Base-by-base conservation (phyloP, 64 coral and sea anemone genomes). In the Actinia equina region DNA sequence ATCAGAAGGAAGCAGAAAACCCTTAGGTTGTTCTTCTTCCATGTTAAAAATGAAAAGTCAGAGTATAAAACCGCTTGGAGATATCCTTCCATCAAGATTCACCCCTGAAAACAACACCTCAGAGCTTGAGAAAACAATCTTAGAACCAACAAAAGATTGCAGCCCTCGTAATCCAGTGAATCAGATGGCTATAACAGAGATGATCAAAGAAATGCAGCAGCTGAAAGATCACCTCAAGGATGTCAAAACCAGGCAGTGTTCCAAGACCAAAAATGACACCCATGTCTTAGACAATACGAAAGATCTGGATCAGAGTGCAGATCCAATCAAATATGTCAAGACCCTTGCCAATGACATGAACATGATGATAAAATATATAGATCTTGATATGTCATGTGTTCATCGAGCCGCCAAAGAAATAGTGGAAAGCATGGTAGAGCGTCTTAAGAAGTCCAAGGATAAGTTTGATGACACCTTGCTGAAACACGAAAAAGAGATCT, bases 251-350 rank as follows among this genome's bases (percentile, higher is more conserved):
- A 49, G 43, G 7, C 42, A 44, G 44, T 81, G 42, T 23, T 44
- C 78, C 7, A 52, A 81, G 43, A 20, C 6, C 12, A 74, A 74
- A 41, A 25, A 46, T 10, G 0, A 79, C 77, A 44, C 44, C 77
- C 0, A 11, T 17, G 41, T 37, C 27, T 37, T 7, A 8, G 62
- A 17, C 60, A 20, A 65, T 65, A n/a, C 62, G n/a, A 14, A n/a
- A 9, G 19, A 65, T 7, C 19, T n/a, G 62, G n/a, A n/a, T 14
- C 62, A n/a, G 19, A 14, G 15, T 22, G 19, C 69, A 7, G 12
- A 74, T 26, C 69, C 69, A 74, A 6, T 42, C 69, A 74, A n/a
- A 41, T 74, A 74, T 41, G 27, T 81, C 78, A 81, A 81, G 27
- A 52, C 42, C 4, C 13, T 81, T 44, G 78, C 44, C 4, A 81